Evolutionary conservation across 1,140 invertebrate genomes (phyloP).

Genomic region (Drosophila tristis): DNA sequence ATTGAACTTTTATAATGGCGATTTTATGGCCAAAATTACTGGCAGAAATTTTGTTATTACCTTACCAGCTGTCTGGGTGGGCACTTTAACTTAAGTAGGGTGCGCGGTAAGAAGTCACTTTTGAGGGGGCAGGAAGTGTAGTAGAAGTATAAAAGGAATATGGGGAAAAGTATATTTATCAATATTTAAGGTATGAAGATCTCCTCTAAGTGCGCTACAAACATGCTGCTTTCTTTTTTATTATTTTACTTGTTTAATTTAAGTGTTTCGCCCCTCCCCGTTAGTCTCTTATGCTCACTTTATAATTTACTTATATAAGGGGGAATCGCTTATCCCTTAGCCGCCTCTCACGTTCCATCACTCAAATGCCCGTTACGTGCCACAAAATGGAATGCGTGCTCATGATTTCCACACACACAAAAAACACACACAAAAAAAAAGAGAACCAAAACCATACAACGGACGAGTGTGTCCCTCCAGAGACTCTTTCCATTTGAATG

Average conservation of each 20-base stretch:
- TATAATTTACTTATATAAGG: conserved; percentile 22
- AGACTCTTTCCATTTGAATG: conserved; percentile 34
- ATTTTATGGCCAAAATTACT: conserved; percentile 42
- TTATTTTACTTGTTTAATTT: background rate
- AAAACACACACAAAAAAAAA: background rate
- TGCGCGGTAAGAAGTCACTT: conserved; percentile 2
- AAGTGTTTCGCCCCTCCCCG: background rate
- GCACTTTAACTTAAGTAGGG: conserved; percentile 29
- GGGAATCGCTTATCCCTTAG: conserved; percentile 13
- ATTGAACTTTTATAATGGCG: conserved; percentile 70
- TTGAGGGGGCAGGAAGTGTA: background rate
- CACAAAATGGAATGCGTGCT: conserved; percentile 47
- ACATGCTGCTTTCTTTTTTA: background rate
- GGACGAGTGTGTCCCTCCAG: conserved; percentile 9
- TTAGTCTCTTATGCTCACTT: background rate
- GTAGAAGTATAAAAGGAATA: background rate
- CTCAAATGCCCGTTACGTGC: conserved; percentile 45
- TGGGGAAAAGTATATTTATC: conserved; percentile 4
- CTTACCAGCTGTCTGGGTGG: conserved; percentile 13
- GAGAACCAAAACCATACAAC: conserved; percentile 22
- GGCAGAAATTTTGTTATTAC: conserved; percentile 26
- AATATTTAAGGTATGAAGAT: background rate
- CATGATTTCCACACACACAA: conserved; percentile 54
- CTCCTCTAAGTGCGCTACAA: too few species aligned
- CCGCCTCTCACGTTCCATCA: conserved; percentile 30